Evolutionary conservation across 2,113 vertebrate genomes (phyloP).

Genomic region (Paratilapia polleni): DNA sequence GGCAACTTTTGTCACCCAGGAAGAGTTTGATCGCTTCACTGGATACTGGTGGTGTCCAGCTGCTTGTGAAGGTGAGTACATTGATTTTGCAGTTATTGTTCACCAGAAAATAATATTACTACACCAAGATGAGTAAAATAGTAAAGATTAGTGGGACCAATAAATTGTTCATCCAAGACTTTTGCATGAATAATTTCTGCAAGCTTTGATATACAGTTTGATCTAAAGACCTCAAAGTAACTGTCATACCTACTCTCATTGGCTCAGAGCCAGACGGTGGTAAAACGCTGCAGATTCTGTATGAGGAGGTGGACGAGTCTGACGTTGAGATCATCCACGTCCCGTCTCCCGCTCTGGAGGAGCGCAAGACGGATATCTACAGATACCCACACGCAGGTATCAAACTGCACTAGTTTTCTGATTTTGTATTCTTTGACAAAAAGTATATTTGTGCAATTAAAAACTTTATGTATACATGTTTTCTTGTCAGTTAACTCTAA

Average conservation of each 20-base stretch:
- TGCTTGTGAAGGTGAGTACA: constrained; percentile 82
- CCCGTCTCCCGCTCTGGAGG: constrained; percentile 91
- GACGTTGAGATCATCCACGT: constrained; percentile 95
- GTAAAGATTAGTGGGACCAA: background rate
- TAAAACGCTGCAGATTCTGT: constrained; percentile 87
- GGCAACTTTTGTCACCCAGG: constrained; percentile 96
- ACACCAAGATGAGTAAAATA: background rate
- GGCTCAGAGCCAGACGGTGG: constrained; percentile 83
- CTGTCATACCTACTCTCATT: background rate
- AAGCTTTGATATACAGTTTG: background rate
- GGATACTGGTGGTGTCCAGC: constrained; percentile 96
- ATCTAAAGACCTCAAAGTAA: background rate
- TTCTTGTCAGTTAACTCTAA: too few relatives aligned
- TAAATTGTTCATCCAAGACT: background rate
- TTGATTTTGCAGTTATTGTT: background rate
- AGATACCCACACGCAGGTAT: constrained; percentile 93
- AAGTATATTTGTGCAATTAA: too few relatives aligned
- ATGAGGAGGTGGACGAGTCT: constrained; percentile 88
- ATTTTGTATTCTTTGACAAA: too few relatives aligned
- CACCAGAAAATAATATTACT: background rate
- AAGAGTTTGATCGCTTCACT: constrained; percentile 95
- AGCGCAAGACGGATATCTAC: constrained; percentile 92
- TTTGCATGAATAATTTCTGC: background rate
- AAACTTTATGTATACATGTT: too few relatives aligned
- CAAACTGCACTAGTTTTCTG: background rate